Evolutionary conservation across 2,888 invertebrate genomes (phyloP), one percentile per base, ranked within the genome.

Genomic region (Oscheius sp.): DNA sequence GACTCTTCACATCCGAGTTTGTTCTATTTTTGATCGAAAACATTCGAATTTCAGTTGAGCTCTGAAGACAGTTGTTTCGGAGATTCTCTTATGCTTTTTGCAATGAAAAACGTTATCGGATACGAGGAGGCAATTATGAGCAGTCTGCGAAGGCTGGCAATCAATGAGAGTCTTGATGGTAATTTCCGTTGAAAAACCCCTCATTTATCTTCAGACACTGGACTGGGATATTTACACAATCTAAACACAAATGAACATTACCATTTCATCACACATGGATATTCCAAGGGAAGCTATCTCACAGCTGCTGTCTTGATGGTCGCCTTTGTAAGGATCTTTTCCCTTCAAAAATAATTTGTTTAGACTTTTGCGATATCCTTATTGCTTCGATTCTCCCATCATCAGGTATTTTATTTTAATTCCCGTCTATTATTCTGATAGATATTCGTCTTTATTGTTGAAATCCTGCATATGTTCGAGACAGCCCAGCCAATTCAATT

Each of bases 381-480:
- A 93, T 89, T 98, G 82, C 90, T 98, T 82, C 92, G 97, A 61
- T 98, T 97, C 89, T 97, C 97, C 12, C 98, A 99, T 89, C 97
- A 98, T 88, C 98, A 98, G 90, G n/a, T n/a, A n/a, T n/a, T n/a
- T n/a, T n/a, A n/a, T n/a, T n/a, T n/a, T n/a, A n/a, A n/a, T n/a
- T n/a, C n/a, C n/a, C n/a, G n/a, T n/a, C n/a, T n/a, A n/a, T n/a
- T n/a, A n/a, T n/a, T n/a, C n/a, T n/a, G n/a, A n/a, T n/a, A n/a
- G n/a, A 97, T 99, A 87, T 97, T 99, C 89, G 92, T 97, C 74
- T 97, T 98, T 87, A 97, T 98, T 84, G 96, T 97, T 87, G 97
- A 98, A 88, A 90, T 98, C 67, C 91, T 98, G 79, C 96, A 97
- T 89, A 96, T 96, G 94, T 89, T 97, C 88, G 97, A 96, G 89